These are phyloP conservation scores for Ranitomeya variabilis DNA, from an alignment of 2,113 vertebrate genomes.

Conservation along the genomic window DNA sequence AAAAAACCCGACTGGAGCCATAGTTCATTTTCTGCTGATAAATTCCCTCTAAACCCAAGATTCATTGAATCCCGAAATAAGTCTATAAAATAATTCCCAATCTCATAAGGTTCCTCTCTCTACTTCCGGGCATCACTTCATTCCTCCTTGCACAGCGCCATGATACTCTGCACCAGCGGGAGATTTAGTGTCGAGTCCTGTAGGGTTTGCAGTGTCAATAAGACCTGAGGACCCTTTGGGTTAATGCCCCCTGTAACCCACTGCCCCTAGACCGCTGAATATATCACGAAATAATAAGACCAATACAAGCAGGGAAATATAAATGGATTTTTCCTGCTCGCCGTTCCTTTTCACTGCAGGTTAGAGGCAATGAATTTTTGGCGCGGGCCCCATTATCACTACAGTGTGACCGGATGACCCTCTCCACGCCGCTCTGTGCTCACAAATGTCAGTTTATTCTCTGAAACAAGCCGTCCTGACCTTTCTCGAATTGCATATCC, in stretches of 20 bases:
- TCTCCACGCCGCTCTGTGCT: background rate
- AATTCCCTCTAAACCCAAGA: no score
- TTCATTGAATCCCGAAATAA: no score
- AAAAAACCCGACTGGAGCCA: no score
- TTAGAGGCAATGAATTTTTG: background rate
- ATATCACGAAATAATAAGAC: background rate
- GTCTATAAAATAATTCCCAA: no score
- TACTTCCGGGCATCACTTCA: no score
- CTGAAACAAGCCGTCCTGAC: constrained; percentile 19
- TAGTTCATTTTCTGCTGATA: no score
- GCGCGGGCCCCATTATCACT: constrained; percentile 9
- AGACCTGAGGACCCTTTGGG: background rate
- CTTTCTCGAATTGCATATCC: constrained; percentile 20
- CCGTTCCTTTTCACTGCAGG: background rate
- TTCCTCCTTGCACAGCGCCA: no score
- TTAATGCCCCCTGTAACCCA: background rate
- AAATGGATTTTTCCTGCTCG: background rate
- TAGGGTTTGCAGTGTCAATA: background rate
- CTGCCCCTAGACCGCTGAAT: background rate
- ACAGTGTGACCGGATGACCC: constrained; percentile 1
- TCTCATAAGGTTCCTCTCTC: no score
- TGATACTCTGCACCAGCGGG: background rate
- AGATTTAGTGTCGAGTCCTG: background rate
- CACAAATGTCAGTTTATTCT: constrained; percentile 45
- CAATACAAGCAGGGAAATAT: background rate